These are phyloP conservation scores for Apotomis turbidana DNA, from an alignment of 2,888 invertebrate genomes.

Conservation along the genomic window DNA sequence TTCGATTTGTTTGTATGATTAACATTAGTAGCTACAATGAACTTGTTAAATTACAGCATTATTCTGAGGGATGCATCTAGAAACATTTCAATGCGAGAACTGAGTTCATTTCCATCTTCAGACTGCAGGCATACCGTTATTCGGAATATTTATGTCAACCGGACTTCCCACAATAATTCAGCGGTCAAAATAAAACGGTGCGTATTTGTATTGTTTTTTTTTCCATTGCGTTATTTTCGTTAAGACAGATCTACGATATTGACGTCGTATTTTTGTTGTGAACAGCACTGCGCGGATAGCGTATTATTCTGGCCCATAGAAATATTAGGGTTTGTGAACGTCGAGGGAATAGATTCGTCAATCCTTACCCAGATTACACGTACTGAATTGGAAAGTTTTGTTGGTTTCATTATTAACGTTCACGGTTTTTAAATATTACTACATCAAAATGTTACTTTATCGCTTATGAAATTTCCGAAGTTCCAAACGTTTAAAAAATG, in stretches of 20 bases:
- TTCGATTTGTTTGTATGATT: too few relatives aligned
- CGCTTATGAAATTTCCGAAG: too few relatives aligned
- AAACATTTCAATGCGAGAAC: not conserved
- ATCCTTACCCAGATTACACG: not conserved
- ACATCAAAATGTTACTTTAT: too few relatives aligned
- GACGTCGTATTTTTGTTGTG: slow-evolving; percentile 30
- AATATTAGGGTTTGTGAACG: slow-evolving; percentile 10
- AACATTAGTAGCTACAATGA: too few relatives aligned
- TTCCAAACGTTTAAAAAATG: too few relatives aligned
- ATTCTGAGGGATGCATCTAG: too few relatives aligned
- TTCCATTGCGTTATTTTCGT: slow-evolving; percentile 31
- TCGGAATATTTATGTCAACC: not conserved
- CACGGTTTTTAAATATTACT: too few relatives aligned
- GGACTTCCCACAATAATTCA: slow-evolving; percentile 3
- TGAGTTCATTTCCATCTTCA: not conserved
- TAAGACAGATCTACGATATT: slow-evolving; percentile 35
- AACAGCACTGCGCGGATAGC: slow-evolving; percentile 24
- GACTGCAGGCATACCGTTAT: not conserved
- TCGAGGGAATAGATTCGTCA: slow-evolving; percentile 14
- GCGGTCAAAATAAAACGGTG: not conserved
- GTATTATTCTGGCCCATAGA: slow-evolving; percentile 23
- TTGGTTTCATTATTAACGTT: too few relatives aligned
- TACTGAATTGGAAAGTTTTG: too few relatives aligned
- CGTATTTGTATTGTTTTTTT: slow-evolving; percentile 9
- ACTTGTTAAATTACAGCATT: too few relatives aligned